phyloP scores from a whole-genome alignment of 2,888 invertebrate genomes.

The Stenolophus ochropezus region DNA sequence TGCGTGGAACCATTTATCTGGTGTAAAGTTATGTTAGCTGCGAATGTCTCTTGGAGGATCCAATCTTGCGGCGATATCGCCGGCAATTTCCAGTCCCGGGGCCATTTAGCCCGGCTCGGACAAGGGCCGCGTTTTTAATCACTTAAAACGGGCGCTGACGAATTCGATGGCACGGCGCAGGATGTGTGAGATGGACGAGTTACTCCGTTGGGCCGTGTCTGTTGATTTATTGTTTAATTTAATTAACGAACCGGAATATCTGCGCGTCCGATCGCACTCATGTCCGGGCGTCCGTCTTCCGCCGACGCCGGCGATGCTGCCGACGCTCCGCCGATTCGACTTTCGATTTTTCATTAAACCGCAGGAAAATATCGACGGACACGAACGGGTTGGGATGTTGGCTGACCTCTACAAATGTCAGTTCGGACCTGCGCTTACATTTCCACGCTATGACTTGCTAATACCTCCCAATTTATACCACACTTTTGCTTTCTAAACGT shows the following conservation, averaged over 20 bases:
- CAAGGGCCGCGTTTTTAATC: constrained; percentile 50
- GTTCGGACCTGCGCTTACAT: neutral
- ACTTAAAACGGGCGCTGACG: constrained; percentile 53
- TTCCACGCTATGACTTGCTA: neutral
- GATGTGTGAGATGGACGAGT: constrained; percentile 57
- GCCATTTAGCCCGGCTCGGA: constrained; percentile 17
- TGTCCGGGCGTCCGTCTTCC: constrained; percentile 54
- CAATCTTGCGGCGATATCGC: constrained; percentile 22
- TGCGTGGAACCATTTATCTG: neutral
- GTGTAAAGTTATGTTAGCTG: constrained; percentile 25
- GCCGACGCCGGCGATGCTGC: constrained; percentile 24
- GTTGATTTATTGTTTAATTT: constrained; percentile 60
- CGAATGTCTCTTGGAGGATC: constrained; percentile 36
- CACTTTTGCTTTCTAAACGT: no score
- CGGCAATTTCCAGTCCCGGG: constrained; percentile 35
- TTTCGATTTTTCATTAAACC: constrained; percentile 57
- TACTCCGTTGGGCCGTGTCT: constrained; percentile 44
- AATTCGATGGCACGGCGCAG: constrained; percentile 30
- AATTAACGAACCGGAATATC: constrained; percentile 60
- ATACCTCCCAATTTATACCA: no score
- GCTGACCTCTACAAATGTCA: neutral
- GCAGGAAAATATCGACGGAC: constrained; percentile 42
- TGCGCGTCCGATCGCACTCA: constrained; percentile 56
- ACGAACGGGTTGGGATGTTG: neutral
- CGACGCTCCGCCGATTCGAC: constrained; percentile 38